Evolutionary conservation across 1,140 invertebrate genomes (phyloP).

Genomic region (Oedothorax gibbosus): DNA sequence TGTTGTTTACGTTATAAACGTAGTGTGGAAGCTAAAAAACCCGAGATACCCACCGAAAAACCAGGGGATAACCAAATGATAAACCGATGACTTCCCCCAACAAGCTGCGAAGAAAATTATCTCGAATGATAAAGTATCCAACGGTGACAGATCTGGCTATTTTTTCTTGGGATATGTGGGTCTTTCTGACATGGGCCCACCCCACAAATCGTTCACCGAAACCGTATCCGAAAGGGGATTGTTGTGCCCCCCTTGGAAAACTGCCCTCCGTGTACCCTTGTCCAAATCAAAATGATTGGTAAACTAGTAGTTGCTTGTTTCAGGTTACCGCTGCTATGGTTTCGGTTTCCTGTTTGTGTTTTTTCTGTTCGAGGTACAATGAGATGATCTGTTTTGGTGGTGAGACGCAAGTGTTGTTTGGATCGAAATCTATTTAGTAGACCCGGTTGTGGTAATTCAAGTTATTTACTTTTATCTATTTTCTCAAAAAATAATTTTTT

Average conservation of each 20-base stretch:
- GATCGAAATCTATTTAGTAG: too few relatives aligned
- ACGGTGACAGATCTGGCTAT: constrained; percentile 28
- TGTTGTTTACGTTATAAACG: too few relatives aligned
- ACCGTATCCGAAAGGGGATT: constrained; percentile 20
- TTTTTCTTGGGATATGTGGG: constrained; percentile 27
- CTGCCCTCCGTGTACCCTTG: background rate
- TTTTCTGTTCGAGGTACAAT: background rate
- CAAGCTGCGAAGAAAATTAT: constrained; percentile 48
- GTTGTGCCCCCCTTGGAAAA: background rate
- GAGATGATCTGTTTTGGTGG: background rate
- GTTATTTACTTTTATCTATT: too few relatives aligned
- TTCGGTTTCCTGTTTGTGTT: background rate
- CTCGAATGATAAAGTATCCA: constrained; percentile 50
- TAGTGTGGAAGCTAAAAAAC: too few relatives aligned
- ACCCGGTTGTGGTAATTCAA: too few relatives aligned
- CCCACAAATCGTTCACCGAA: constrained; percentile 50
- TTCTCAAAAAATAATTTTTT: too few relatives aligned
- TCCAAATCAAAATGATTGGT: constrained; percentile 34
- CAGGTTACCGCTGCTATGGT: background rate
- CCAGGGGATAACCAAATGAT: constrained; percentile 7
- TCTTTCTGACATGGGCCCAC: constrained; percentile 41
- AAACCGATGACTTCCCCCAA: constrained; percentile 26
- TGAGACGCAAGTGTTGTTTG: too few relatives aligned
- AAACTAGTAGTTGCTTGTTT: constrained; percentile 34
- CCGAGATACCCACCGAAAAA: background rate